Evolutionary conservation across 2,888 invertebrate species (phyloP).

Genomic region (Pharmacophagus antenor): DNA sequence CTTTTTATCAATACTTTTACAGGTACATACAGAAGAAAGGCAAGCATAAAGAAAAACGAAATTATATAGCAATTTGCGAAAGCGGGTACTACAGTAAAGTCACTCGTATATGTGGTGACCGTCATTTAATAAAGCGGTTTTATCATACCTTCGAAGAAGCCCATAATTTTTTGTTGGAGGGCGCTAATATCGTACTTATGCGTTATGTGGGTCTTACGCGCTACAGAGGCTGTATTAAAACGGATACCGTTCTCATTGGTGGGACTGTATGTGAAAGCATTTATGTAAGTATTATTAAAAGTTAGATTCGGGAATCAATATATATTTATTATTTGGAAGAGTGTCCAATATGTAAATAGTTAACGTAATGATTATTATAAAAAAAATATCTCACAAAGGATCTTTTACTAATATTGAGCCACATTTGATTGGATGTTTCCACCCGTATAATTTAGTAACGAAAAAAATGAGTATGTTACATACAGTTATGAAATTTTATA

Average conservation of each 20-base stretch:
- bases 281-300: constrained; percentile 80
- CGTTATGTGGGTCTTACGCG: constrained; percentile 80
- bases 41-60: constrained; percentile 72
- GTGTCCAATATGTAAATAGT: too few relatives aligned
- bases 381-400: too few relatives aligned
- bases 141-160: constrained; percentile 75
- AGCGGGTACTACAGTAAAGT: constrained; percentile 80
- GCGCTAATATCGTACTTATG: constrained; percentile 81
- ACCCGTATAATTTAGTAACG: too few relatives aligned
- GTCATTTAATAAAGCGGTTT: constrained; percentile 65
- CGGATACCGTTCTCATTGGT: constrained; percentile 80
- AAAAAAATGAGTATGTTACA: too few relatives aligned
- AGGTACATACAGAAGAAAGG: constrained; percentile 70
- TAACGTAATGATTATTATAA: too few relatives aligned
- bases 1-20: constrained; percentile 29
- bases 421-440: too few relatives aligned
- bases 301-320: too few relatives aligned
- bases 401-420: too few relatives aligned
- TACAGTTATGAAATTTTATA: too few relatives aligned
- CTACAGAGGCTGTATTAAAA: constrained; percentile 77
- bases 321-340: too few relatives aligned
- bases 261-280: constrained; percentile 81
- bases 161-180: constrained; percentile 81
- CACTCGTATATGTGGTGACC: constrained; percentile 68
- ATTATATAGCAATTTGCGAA: constrained; percentile 78